Percentiles rank a stretch among this genome's conserved stretches.
Evolutionary conservation across 2,888 invertebrate genomes (phyloP).

Genomic region (Phrixothrix hirtus): DNA sequence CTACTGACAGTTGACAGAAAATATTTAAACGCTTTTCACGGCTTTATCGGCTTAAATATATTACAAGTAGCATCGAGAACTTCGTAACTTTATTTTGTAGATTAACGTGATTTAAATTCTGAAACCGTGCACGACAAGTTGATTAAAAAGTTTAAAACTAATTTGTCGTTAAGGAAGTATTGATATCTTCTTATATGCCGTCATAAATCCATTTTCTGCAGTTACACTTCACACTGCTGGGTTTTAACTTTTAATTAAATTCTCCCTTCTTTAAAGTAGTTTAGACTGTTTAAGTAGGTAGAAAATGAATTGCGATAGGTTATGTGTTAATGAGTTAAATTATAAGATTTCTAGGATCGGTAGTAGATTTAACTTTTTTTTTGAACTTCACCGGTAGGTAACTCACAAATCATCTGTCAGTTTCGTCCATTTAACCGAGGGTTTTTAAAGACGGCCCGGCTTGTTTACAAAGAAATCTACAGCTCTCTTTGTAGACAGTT

Average conservation of each 20-base stretch:
- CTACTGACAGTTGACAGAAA: neutral
- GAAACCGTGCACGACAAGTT: conserved; percentile 49
- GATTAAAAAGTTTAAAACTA: conserved; percentile 54
- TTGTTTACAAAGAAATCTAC: too few species aligned
- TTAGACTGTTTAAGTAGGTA: too few species aligned
- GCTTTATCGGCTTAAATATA: conserved; percentile 41
- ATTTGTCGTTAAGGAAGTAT: conserved; percentile 51
- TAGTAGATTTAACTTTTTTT: too few species aligned
- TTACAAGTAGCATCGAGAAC: conserved; percentile 31
- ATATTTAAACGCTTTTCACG: conserved; percentile 12
- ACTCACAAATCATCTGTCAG: too few species aligned
- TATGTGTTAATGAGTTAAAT: too few species aligned
- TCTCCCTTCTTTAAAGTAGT: neutral
- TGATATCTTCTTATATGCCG: conserved; percentile 52
- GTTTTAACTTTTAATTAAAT: neutral
- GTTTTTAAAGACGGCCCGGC: too few species aligned
- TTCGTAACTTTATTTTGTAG: conserved; percentile 33
- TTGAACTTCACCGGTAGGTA: too few species aligned
- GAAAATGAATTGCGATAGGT: too few species aligned
- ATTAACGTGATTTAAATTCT: conserved; percentile 36
- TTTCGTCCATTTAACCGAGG: too few species aligned
- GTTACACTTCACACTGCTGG: neutral
- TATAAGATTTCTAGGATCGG: too few species aligned
- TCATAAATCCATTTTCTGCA: conserved; percentile 50
- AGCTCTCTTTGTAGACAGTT: too few species aligned